These are phyloP conservation scores for Sebastes vulpes DNA, from an alignment of 2,797 vertebrate genomes.

Conservation along the genomic window DNA sequence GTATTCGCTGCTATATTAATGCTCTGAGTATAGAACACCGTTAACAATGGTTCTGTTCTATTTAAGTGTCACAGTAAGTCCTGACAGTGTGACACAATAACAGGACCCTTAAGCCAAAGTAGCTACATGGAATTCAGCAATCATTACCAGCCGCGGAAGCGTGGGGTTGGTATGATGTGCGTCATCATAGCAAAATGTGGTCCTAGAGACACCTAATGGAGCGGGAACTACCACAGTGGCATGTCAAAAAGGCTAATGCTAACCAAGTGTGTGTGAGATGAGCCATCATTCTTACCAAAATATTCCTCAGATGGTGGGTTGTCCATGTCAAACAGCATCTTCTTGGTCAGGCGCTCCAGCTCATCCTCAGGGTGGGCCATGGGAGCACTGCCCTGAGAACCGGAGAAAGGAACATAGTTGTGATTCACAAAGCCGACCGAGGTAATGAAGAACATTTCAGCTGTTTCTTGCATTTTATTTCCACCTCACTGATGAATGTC, in stretches of 20 bases:
- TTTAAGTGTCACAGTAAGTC: neutral
- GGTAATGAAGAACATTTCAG: neutral
- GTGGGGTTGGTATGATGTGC: no score
- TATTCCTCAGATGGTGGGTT: constrained; percentile 96
- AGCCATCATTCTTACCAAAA: constrained; percentile 88
- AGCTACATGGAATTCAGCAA: neutral
- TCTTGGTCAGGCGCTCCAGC: constrained; percentile 97
- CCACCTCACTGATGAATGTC: neutral
- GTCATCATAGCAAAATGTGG: no score
- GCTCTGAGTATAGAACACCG: no score
- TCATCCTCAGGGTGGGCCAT: constrained; percentile 94
- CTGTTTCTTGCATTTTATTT: neutral
- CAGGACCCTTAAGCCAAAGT: neutral
- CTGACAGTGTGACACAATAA: neutral
- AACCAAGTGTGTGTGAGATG: neutral
- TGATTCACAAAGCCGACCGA: constrained; percentile 10
- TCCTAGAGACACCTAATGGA: neutral
- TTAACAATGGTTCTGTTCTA: neutral
- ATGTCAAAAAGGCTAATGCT: neutral
- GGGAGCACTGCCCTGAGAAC: constrained; percentile 83
- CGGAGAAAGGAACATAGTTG: neutral
- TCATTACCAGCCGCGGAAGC: neutral
- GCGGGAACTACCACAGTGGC: neutral
- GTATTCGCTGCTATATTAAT: no score
- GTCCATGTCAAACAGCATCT: constrained; percentile 99